Base-by-base conservation (phyloP, 2,113 vertebrate genomes). In the Suncus etruscus region DNA sequence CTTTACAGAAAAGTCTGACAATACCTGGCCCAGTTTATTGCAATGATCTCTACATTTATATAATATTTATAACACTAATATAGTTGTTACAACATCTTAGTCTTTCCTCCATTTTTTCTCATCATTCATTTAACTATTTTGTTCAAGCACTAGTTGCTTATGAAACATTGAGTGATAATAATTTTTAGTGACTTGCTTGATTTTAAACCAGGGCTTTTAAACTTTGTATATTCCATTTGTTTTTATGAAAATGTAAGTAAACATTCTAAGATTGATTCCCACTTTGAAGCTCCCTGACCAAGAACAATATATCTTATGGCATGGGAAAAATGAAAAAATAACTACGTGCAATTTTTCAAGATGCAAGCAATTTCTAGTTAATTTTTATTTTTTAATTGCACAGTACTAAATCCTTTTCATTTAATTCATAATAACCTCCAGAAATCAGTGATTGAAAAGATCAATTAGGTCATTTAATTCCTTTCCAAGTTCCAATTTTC, bases 381-480 rank as follows among this genome's bases (percentile, higher is more conserved):
- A 92, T 61, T 87, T 91, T 63, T 74, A 89, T 69, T 82, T 89
- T 70, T 96, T 90, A 96, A 92, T 69, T 91, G 85, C 65, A 94
- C 87, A 95, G 76, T 48, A 73, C 39, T 75, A 82, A 22, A 50
- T 18, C 54, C 95, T 88, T 91, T 86, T 58, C 61, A 73, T 69
- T 91, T 95, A 92, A 92, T 89, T 96, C 93, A 90, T 69, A 82
- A 61, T 80, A 45, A 61, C 85, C 95, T 89, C 93, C 72, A 92
- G 65, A 95, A 96, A 95, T 89, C 92, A 94, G 81, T 65, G 78
- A 92, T 93, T 32, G 88, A 80, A 90, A 91, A 96, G 96, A 97
- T 96, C 95, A 94, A 97, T 96, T 95, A 95, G 93, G 93, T 95
- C 86, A 96, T 96, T 97, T 96, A 97, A 89, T 81, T 78, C 70